phyloP scores from a whole-genome alignment of 2,113 vertebrate species.

The Morone saxatilis region DNA sequence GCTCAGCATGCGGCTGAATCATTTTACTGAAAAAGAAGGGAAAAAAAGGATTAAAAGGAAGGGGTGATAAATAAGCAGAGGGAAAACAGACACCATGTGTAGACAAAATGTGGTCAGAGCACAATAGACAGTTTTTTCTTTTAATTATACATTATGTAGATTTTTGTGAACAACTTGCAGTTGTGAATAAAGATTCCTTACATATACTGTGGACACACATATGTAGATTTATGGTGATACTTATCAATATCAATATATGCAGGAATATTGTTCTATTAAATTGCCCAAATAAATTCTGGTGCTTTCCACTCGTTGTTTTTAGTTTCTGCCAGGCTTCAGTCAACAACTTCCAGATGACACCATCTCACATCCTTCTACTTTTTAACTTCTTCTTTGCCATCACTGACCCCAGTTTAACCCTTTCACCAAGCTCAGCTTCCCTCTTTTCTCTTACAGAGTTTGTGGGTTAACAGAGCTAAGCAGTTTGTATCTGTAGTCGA shows the following conservation, averaged over 20 bases:
- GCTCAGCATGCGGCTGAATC: constrained; percentile 28
- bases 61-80: constrained; percentile 17
- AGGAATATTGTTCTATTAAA: background rate
- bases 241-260: background rate
- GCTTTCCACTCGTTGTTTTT: constrained; percentile 35
- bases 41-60: constrained; percentile 23
- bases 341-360: constrained; percentile 73
- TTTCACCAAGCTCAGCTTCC: constrained; percentile 41
- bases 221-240: background rate
- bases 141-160: background rate
- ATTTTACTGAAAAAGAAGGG: constrained; percentile 9
- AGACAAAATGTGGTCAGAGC: constrained; percentile 25
- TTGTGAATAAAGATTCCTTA: background rate
- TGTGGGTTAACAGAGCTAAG: constrained; percentile 21
- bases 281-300: background rate
- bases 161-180: background rate
- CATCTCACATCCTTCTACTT: constrained; percentile 76
- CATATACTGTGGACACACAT: background rate
- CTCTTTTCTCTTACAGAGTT: constrained; percentile 20
- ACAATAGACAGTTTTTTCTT: background rate
- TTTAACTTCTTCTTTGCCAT: constrained; percentile 69
- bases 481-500: background rate
- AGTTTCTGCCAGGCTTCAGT: constrained; percentile 53
- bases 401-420: constrained; percentile 61
- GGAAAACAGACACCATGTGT: background rate